A percentile compares a stretch with the other conserved stretches of the same genome.
Conservation (phyloP, 1,140 invertebrate species). For the Dreissena rostriformis region DNA sequence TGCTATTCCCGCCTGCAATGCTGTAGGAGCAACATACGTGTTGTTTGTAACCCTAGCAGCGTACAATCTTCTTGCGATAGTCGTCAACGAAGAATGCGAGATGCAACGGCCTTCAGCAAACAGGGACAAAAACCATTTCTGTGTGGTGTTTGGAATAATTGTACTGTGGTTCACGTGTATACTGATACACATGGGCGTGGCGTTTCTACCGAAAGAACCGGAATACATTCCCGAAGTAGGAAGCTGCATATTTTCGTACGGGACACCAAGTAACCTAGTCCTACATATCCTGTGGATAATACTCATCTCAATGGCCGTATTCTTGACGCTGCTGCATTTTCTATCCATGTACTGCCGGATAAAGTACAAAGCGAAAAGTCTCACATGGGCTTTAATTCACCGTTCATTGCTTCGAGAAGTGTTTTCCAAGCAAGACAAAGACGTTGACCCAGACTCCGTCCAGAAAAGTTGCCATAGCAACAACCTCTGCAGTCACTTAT, state of each 20-base stretch:
- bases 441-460: conserved; percentile 35
- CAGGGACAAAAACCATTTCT: conserved; percentile 83
- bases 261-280: conserved; percentile 92
- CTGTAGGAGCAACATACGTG: conserved; percentile 95
- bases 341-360: conserved; percentile 92
- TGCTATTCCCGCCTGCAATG: conserved; percentile 92
- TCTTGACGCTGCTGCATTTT: conserved; percentile 91
- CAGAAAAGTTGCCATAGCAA: conserved; percentile 52
- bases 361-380: conserved; percentile 62
- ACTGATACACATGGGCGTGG: conserved; percentile 95
- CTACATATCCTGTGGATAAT: conserved; percentile 94
- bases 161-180: conserved; percentile 94
- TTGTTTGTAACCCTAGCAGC: conserved; percentile 94
- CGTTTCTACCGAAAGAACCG: conserved; percentile 84
- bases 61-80: conserved; percentile 94
- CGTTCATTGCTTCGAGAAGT: conserved; percentile 65
- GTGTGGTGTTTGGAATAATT: conserved; percentile 94
- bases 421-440: conserved; percentile 15
- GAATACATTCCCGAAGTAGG: conserved; percentile 84
- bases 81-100: conserved; percentile 94
- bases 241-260: conserved; percentile 89
- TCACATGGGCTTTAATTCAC: conserved; percentile 71
- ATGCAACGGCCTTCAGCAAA: conserved; percentile 85
- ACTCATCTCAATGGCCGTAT: conserved; percentile 93
- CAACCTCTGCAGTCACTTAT: conserved; percentile 58